A percentile compares a stretch with the other conserved stretches of the same genome.
These are phyloP conservation scores for Chrysolina oricalcia DNA, from an alignment of 2,888 invertebrate genomes.

Conservation along the genomic window DNA sequence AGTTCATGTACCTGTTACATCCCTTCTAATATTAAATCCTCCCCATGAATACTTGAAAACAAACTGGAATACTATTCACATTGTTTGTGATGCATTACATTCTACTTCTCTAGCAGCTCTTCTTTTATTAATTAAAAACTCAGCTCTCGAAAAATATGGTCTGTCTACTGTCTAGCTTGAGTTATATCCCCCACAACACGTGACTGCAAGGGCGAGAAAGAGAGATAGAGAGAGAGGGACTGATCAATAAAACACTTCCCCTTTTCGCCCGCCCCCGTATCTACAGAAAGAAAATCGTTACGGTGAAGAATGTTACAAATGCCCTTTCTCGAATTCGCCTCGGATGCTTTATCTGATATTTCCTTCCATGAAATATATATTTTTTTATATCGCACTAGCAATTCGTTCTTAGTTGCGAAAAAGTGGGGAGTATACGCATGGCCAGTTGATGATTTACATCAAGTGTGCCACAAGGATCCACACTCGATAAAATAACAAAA, in stretches of 20 bases:
- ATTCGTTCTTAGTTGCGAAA: neutral
- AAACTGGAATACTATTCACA: conserved; percentile 43
- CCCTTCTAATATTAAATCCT: conserved; percentile 13
- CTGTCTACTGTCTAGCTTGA: conserved; percentile 70
- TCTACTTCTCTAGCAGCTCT: conserved; percentile 51
- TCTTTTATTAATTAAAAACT: conserved; percentile 64
- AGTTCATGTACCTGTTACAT: conserved; percentile 27
- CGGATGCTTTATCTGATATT: conserved; percentile 52
- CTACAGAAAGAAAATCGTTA: conserved; percentile 71
- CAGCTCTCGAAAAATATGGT: conserved; percentile 62
- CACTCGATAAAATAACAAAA: neutral
- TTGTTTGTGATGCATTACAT: conserved; percentile 54
- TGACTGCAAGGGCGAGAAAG: conserved; percentile 65
- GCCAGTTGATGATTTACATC: neutral
- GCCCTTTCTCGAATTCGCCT: conserved; percentile 59
- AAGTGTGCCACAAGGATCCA: neutral
- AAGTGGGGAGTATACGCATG: neutral
- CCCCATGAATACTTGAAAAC: conserved; percentile 23
- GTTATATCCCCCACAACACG: conserved; percentile 71
- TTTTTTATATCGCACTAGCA: conserved; percentile 12
- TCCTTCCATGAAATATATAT: conserved; percentile 29
- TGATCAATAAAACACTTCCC: conserved; percentile 76
- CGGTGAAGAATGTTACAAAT: conserved; percentile 70
- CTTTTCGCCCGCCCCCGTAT: conserved; percentile 67
- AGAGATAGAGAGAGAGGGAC: conserved; percentile 65